These are phyloP conservation scores for Sarcophaga subvicina DNA, from an alignment of 2,888 invertebrate genomes.

Conservation along the genomic window DNA sequence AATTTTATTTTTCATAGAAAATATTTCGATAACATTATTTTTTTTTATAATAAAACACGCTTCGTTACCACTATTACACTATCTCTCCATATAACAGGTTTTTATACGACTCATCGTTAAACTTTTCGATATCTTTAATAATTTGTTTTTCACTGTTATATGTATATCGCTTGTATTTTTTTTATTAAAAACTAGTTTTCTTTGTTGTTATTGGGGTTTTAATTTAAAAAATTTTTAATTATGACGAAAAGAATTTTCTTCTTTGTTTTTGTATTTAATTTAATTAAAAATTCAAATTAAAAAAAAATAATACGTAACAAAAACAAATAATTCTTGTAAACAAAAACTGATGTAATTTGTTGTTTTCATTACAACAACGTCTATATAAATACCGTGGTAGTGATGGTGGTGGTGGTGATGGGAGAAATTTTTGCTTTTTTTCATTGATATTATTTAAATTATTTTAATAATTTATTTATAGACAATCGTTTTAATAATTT, in stretches of 20 bases:
- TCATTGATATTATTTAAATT: background rate
- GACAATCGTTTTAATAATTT: background rate
- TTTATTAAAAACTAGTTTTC: no score
- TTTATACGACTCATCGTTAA: no score
- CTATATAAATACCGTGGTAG: background rate
- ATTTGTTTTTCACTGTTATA: no score
- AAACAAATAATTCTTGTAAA: conserved; percentile 46
- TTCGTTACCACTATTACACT: no score
- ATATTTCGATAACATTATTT: no score
- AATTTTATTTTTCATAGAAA: no score
- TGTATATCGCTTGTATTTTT: no score
- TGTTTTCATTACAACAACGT: conserved; percentile 73
- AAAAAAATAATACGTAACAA: conserved; percentile 6
- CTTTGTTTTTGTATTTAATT: conserved; percentile 10
- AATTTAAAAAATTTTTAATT: no score
- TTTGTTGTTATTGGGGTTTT: no score
- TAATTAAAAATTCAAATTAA: background rate
- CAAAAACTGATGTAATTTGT: conserved; percentile 73
- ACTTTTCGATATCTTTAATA: no score
- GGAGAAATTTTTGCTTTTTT: background rate
- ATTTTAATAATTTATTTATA: background rate
- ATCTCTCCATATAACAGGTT: no score
- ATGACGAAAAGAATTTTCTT: background rate
- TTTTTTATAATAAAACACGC: no score
- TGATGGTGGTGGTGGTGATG: background rate